Evolutionary conservation across 2,888 invertebrate species (phyloP).

Genomic region (Troides aeacus): DNA sequence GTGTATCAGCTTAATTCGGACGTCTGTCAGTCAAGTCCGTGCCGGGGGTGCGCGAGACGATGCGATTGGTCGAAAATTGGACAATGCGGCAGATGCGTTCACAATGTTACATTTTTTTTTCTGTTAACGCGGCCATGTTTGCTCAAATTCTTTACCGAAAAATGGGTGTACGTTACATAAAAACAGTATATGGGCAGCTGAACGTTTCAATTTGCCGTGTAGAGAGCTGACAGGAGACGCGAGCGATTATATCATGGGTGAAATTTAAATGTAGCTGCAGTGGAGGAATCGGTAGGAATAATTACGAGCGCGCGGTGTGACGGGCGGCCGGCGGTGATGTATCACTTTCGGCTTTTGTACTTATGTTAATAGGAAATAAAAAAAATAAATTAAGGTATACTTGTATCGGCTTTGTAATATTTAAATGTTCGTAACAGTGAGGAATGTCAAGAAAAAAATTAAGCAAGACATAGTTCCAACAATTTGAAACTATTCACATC

Average conservation of each 20-base stretch:
- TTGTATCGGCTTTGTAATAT: neutral
- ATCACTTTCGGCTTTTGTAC: conserved; percentile 48
- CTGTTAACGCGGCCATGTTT: conserved; percentile 70
- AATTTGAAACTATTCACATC: too few relatives aligned
- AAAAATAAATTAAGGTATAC: neutral
- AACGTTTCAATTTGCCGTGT: conserved; percentile 62
- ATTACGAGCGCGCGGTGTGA: conserved; percentile 18
- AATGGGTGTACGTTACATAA: conserved; percentile 37
- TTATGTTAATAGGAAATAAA: conserved; percentile 40
- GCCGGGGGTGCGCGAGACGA: conserved; percentile 72
- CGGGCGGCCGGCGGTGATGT: conserved; percentile 50
- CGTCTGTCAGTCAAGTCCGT: conserved; percentile 66
- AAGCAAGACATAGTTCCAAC: neutral
- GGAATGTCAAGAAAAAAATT: neutral
- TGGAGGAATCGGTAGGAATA: conserved; percentile 28
- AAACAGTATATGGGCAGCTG: conserved; percentile 49
- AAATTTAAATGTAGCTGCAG: conserved; percentile 29
- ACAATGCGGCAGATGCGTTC: conserved; percentile 77
- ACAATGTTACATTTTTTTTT: conserved; percentile 45
- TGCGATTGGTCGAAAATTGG: conserved; percentile 71
- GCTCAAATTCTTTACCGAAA: conserved; percentile 55
- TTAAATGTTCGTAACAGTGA: neutral
- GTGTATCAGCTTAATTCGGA: conserved; percentile 42
- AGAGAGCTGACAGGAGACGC: conserved; percentile 62
- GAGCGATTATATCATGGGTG: conserved; percentile 40